Evolutionary conservation across 2,888 invertebrate genomes (phyloP), one percentile per base, ranked within the genome.

Genomic region (Thymelicus lineola): DNA sequence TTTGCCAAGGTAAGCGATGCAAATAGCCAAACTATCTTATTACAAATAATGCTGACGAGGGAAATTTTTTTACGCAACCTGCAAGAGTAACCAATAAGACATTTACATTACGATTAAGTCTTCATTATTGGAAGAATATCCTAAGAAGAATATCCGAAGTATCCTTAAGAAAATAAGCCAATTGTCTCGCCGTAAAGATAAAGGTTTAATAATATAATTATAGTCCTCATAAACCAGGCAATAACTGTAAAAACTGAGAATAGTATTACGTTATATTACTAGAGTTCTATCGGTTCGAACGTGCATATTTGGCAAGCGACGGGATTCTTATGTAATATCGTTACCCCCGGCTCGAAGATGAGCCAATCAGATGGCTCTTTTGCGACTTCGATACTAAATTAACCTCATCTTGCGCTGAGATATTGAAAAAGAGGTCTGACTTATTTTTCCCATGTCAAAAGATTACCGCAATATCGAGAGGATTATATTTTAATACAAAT

Each of bases 321-420:
- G 14, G 35, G 48, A 14, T 62, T 15, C 62, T 62, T 62, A 35
- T 48, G 15, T 62, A 62, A 62, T 62, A 62, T 15, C 35, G 46
- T 48, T 62, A 38, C 48, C 20, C 60, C n/a, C 48, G 60, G 45
- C 6, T 61, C 46, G 15, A 15, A 10, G 62, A 62, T 48, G 62
- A 62, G 35, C 62, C 35, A 62, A 35, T 62, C 62, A 62, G 48
- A 36, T 10, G 62, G 35, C 48, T 7, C 46, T 62, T 62, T 46
- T 62, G 62, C 62, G 46, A 48, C 62, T 62, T 48, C 48, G 62
- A 48, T 62, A n/a, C 48, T n/a, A 62, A 62, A 62, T 62, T 62
- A 62, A 48, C 62, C 62, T 62, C 46, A 48, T 57, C 46, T 35
- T 9, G 48, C 28, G 38, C 42, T 62, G 57, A 63, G 35, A 64